Evolutionary conservation across 2,797 vertebrate species (phyloP), one percentile per base, ranked within the genome.

Genomic region (Danio albolineatus): DNA sequence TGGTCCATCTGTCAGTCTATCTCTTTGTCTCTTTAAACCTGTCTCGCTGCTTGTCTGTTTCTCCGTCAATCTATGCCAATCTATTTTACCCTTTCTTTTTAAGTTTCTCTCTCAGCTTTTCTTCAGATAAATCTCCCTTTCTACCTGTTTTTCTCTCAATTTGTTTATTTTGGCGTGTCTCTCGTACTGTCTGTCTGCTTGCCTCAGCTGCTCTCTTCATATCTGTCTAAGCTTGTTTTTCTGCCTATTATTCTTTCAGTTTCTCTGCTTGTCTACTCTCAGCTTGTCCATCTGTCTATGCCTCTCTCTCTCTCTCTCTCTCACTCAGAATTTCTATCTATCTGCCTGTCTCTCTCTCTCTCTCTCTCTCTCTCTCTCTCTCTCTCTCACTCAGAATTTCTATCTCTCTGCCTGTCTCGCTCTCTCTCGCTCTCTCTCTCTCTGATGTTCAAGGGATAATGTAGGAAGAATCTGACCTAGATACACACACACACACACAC

Each of bases 391-490:
- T n/a, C n/a, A n/a, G n/a, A n/a, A n/a, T n/a, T n/a, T n/a, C n/a
- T n/a, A n/a, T n/a, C n/a, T n/a, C n/a, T n/a, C n/a, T n/a, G n/a
- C n/a, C n/a, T n/a, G n/a, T 14, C 14, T 64, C 7, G 56, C 56
- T 56, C 12, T 41, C 36, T 49, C 4, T 73, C 36, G 73, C 51
- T 72, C 36, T 51, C 65, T 53, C 10, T 51, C 51, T 39, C 70
- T 57, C 19, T n/a, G 28, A 76, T 41, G 5, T 28, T 65, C 39
- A 16, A 78, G 66, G 71, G 64, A 77, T 49, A 49, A 61, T 39
- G 65, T 39, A 13, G 60, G 66, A 70, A 64, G 72, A 57, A 49
- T 77, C 80, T 56, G 78, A 64, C 41, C 77, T 74, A 82, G 73
- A 78, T 70, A 76, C 43, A 60, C 76, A 48, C 62, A 10, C 9